These are phyloP conservation scores for Drosophila maculinotata DNA, from an alignment of 2,888 invertebrate species.

Conservation along the genomic window DNA sequence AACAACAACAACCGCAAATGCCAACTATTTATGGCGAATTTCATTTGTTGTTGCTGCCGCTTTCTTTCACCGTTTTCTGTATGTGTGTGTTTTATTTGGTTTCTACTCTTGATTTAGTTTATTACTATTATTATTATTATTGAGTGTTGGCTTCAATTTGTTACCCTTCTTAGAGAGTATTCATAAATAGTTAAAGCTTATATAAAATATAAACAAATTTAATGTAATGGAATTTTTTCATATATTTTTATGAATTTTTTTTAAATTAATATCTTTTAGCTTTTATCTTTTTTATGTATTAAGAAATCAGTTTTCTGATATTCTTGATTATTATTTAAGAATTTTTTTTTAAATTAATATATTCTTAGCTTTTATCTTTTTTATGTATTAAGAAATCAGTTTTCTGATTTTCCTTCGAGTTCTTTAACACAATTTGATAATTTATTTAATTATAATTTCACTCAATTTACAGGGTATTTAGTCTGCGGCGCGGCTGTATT, in stretches of 20 bases:
- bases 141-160: constrained; percentile 13
- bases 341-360: too few relatives aligned
- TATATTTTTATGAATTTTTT: too few relatives aligned
- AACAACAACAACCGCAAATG: constrained; percentile 40
- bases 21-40: constrained; percentile 77
- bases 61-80: constrained; percentile 56
- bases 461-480: constrained; percentile 1
- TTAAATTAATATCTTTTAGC: too few relatives aligned
- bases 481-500: not conserved
- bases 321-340: too few relatives aligned
- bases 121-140: constrained; percentile 37
- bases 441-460: not conserved
- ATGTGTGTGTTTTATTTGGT: constrained; percentile 9
- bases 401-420: too few relatives aligned
- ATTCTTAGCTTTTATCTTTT: too few relatives aligned
- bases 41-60: constrained; percentile 42
- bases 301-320: too few relatives aligned
- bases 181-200: not conserved
- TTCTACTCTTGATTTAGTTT: constrained; percentile 51
- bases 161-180: constrained; percentile 14
- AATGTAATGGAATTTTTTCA: too few relatives aligned
- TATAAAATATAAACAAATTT: not conserved
- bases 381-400: too few relatives aligned
- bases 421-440: not conserved
- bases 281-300: too few relatives aligned